A percentile compares a stretch with the other conserved stretches of the same genome.
Evolutionary conservation across 2,113 vertebrate genomes (phyloP).

Genomic region (Ailurus styani): DNA sequence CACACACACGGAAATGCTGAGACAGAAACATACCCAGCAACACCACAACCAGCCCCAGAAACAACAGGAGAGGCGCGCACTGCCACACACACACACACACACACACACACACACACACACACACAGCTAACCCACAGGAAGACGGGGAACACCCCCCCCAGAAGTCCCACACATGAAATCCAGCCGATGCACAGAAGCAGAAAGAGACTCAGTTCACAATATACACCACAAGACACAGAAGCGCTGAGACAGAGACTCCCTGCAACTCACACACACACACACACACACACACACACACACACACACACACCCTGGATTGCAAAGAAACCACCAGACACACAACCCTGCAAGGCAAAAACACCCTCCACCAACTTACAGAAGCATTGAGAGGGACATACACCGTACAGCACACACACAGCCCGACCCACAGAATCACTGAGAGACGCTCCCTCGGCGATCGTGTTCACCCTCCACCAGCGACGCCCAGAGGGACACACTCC

Average conservation of each 20-base stretch:
- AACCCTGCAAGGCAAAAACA: neutral
- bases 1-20: neutral
- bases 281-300: too few relatives aligned
- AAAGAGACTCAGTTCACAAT: too few relatives aligned
- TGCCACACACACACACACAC: too few relatives aligned
- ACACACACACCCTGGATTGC: neutral
- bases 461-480: neutral
- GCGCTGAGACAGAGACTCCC: too few relatives aligned
- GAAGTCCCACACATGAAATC: neutral
- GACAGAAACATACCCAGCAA: neutral
- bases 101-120: rapidly evolving
- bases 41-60: too few relatives aligned
- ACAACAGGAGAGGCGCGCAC: neutral
- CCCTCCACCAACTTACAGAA: neutral
- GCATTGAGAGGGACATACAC: neutral
- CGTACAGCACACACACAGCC: neutral
- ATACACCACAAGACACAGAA: neutral
- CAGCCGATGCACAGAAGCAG: neutral
- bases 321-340: neutral
- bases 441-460: neutral
- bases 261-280: too few relatives aligned
- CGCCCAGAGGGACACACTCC: neutral
- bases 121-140: neutral
- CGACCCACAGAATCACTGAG: neutral
- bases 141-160: too few relatives aligned